A percentile compares a stretch with the other conserved stretches of the same genome.
Conservation (phyloP, 2,797 vertebrate species). For the Podarcis lilfordi region DNA sequence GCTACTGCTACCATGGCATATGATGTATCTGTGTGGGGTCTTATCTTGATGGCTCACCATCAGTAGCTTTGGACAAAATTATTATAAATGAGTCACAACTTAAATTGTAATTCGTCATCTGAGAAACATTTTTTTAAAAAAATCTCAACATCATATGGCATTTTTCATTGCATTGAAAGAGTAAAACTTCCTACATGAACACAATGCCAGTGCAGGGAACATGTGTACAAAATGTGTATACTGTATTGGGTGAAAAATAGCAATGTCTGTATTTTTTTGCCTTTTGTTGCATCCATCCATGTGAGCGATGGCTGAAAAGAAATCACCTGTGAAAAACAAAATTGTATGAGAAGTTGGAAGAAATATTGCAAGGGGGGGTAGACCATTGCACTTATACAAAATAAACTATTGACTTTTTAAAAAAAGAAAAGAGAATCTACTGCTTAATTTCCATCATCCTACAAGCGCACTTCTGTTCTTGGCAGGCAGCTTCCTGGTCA, state of each 20-base stretch:
- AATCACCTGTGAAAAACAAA: too few relatives aligned
- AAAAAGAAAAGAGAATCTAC: too few relatives aligned
- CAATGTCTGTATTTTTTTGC: too few relatives aligned
- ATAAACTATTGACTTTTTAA: too few relatives aligned
- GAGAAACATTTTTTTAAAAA: slow-evolving; percentile 42
- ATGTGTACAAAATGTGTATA: neutral
- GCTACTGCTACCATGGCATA: slow-evolving; percentile 43
- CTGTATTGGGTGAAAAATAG: neutral
- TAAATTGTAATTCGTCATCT: slow-evolving; percentile 37
- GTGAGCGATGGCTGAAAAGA: too few relatives aligned
- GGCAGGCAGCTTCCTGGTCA: too few relatives aligned
- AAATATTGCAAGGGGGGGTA: too few relatives aligned
- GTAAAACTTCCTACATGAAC: neutral
- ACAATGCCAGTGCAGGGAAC: neutral
- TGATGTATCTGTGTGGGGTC: slow-evolving; percentile 58
- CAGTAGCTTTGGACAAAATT: slow-evolving; percentile 39
- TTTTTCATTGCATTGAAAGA: neutral
- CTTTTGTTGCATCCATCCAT: too few relatives aligned
- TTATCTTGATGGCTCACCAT: slow-evolving; percentile 58
- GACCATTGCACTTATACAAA: too few relatives aligned
- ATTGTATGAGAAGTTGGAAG: too few relatives aligned
- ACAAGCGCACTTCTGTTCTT: too few relatives aligned
- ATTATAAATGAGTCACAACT: slow-evolving; percentile 56
- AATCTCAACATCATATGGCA: neutral
- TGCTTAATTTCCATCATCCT: too few relatives aligned